These are phyloP conservation scores for Lithobates pipiens DNA, from an alignment of 2,797 vertebrate genomes.

Conservation along the genomic window DNA sequence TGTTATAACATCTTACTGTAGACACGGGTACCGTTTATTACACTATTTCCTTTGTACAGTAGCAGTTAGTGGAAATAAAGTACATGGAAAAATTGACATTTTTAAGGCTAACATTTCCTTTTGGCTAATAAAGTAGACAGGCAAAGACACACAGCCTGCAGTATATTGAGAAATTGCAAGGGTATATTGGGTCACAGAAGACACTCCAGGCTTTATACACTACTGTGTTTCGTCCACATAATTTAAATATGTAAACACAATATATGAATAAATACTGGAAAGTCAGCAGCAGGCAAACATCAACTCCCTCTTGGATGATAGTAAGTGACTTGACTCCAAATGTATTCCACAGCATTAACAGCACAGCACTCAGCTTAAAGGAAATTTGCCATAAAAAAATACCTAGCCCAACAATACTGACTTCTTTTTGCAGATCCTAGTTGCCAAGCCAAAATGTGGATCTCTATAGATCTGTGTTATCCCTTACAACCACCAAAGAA, in stretches of 20 bases:
- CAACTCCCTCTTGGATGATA: neutral
- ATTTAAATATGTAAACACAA: slow-evolving; percentile 54
- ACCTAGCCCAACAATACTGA: too few relatives aligned
- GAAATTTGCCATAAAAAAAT: too few relatives aligned
- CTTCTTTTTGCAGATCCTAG: too few relatives aligned
- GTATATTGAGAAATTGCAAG: slow-evolving; percentile 18
- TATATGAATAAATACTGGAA: slow-evolving; percentile 30
- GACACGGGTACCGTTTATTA: neutral
- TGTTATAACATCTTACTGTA: neutral
- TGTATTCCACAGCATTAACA: neutral
- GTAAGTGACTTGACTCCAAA: slow-evolving; percentile 2
- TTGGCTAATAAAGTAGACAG: slow-evolving; percentile 10
- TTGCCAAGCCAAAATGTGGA: too few relatives aligned
- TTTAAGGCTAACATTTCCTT: neutral
- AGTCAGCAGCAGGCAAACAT: slow-evolving; percentile 27
- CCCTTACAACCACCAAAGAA: too few relatives aligned
- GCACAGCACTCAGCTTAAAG: too few relatives aligned
- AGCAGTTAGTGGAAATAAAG: slow-evolving; percentile 19
- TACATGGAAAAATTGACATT: slow-evolving; percentile 23
- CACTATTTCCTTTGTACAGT: slow-evolving; percentile 25
- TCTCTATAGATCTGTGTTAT: too few relatives aligned
- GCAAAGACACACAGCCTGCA: slow-evolving; percentile 40
- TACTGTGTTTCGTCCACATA: slow-evolving; percentile 15
- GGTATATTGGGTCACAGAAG: slow-evolving; percentile 40
- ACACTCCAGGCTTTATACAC: slow-evolving; percentile 38